These are phyloP conservation scores for Psittacara wagleri DNA, from an alignment of 2,113 vertebrate genomes.

Conservation along the genomic window DNA sequence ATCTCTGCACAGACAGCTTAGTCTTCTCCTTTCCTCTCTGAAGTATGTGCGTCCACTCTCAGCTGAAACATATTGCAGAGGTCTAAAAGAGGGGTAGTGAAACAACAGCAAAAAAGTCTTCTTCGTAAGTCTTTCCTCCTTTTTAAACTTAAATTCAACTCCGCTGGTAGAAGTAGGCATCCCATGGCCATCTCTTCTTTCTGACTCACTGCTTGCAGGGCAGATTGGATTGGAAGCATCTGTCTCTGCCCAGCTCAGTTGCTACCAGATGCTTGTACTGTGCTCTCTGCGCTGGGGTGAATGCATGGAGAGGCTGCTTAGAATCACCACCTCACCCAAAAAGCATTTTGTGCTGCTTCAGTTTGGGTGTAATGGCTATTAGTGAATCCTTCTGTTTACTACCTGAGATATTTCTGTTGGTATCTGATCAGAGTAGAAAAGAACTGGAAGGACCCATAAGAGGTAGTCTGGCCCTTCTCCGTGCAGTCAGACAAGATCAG, in stretches of 20 bases:
- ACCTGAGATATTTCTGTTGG: neutral
- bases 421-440: neutral
- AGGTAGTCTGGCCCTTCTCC: neutral
- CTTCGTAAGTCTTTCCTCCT: neutral
- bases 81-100: neutral
- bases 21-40: neutral
- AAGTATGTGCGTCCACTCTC: neutral
- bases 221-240: neutral
- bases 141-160: neutral
- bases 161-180: neutral
- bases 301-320: neutral
- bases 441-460: neutral
- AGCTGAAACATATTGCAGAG: neutral
- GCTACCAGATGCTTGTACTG: neutral
- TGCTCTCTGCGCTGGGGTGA: neutral
- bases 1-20: neutral
- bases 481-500: neutral
- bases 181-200: neutral
- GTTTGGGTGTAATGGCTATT: neutral
- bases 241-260: neutral
- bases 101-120: neutral
- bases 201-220: neutral
- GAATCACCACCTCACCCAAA: neutral
- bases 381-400: neutral
- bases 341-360: neutral